Base-by-base conservation (phyloP, 2,113 vertebrate genomes). In the Pedetes capensis region DNA sequence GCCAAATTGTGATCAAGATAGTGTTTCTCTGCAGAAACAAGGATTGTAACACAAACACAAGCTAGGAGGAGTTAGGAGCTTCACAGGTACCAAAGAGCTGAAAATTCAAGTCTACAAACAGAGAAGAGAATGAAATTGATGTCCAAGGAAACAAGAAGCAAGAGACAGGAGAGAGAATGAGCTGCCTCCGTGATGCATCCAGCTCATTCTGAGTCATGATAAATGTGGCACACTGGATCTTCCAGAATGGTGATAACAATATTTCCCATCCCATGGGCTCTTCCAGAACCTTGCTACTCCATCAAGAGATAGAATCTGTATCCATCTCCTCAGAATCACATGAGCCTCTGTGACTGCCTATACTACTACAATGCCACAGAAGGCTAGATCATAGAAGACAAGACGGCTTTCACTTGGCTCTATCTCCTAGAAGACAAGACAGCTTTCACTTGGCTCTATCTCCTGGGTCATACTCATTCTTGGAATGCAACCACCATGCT, bases 381-480 rank as follows among this genome's bases (percentile, higher is more conserved):
- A 89, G 42, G 51, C 34, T 18, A 4, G 51, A 17, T 81, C 44
- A 27, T 0, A 29, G 8, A 53, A 29, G 53, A 47, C 3, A 4
- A 16, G 0, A 10, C 1, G 11, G 47, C 61, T 9, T 63, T 63
- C 34, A 12, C 1, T 4, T 0, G 10, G 63, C 66, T 83, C 34
- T 51, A 1, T 11, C 25, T 59, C 75, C 49, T 6, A 14, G 59
- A n/a, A n/a, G n/a, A n/a, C 3, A 4, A 16, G 0, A 10, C 1
- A 14, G 47, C 61, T 9, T 63, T 63, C 34, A 12, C 1, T 4
- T 0, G 10, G 63, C 66, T 83, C 34, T 51, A 1, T 11, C 25
- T 59, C 75, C 49, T 6, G 18, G 59, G 75, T 49, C 11, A 49
- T 4, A 3, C 37, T 61, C 6, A 11, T 47, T 22, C 22, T 8